Evolutionary conservation across 2,113 vertebrate genomes (phyloP).

Genomic region (Tetrax tetrax): DNA sequence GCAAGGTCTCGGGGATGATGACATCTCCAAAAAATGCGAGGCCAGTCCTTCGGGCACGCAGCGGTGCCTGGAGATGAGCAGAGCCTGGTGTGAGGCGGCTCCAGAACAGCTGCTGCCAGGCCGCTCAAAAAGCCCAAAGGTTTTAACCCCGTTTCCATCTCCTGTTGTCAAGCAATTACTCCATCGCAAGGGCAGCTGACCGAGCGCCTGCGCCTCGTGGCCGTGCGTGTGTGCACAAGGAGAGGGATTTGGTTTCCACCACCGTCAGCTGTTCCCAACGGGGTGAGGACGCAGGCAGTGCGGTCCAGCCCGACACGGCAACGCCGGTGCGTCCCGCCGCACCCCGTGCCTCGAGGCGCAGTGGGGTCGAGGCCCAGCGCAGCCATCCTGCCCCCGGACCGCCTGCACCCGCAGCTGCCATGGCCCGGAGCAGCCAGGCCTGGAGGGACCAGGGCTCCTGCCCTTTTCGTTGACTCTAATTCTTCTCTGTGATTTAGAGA

Average conservation of each 20-base stretch:
- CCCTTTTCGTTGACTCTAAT: background rate
- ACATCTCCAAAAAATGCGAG: background rate
- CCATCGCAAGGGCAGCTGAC: accelerated
- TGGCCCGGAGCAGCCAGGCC: background rate
- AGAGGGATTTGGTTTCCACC: background rate
- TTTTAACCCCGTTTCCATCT: background rate
- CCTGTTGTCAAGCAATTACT: accelerated
- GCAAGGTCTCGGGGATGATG: background rate
- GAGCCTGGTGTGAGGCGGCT: accelerated
- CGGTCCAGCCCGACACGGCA: background rate
- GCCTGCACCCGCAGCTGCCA: accelerated
- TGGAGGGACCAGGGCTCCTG: background rate
- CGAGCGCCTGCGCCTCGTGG: accelerated
- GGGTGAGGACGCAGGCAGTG: background rate
- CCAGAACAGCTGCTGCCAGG: background rate
- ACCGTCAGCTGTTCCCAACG: background rate
- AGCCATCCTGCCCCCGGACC: background rate
- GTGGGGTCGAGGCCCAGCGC: background rate
- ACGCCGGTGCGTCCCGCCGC: background rate
- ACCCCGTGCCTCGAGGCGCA: accelerated
- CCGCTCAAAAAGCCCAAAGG: accelerated
- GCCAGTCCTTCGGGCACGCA: accelerated
- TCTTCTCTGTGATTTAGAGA: background rate
- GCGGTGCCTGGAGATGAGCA: background rate
- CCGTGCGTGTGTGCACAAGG: background rate